Conservation (phyloP, 1,140 invertebrate species). For the Odontomachus brunneus region DNA sequence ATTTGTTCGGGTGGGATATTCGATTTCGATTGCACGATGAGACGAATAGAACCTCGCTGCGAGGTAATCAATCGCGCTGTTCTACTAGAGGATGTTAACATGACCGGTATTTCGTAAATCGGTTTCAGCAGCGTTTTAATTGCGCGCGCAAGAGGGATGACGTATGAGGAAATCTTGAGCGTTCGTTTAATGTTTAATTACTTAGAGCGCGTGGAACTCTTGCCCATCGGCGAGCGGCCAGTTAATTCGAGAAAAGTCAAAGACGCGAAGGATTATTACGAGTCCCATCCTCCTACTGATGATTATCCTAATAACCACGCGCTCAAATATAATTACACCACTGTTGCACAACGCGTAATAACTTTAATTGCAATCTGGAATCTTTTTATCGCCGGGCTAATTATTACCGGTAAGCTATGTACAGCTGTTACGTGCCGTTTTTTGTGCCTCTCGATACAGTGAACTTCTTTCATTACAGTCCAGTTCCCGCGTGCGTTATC, state of each 20-base stretch:
- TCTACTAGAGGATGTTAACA: neutral
- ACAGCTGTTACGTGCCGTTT: neutral
- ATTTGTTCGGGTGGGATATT: neutral
- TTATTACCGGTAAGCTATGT: constrained; percentile 36
- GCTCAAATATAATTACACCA: constrained; percentile 60
- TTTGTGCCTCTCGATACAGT: constrained; percentile 48
- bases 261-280: constrained; percentile 2
- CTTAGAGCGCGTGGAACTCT: neutral
- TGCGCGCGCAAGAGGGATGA: neutral
- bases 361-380: constrained; percentile 40
- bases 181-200: constrained; percentile 37
- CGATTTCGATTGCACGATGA: neutral
- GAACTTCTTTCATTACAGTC: constrained; percentile 55
- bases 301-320: constrained; percentile 43
- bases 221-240: neutral
- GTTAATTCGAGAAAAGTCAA: constrained; percentile 18
- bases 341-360: constrained; percentile 51
- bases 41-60: neutral
- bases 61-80: neutral
- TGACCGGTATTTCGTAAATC: neutral
- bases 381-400: constrained; percentile 54
- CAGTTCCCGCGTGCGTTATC: neutral
- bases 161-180: neutral
- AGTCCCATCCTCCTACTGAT: constrained; percentile 1
- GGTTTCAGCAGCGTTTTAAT: constrained; percentile 3